Evolutionary conservation across 2,797 vertebrate species (phyloP).

Genomic region (Peromyscus attwateri): DNA sequence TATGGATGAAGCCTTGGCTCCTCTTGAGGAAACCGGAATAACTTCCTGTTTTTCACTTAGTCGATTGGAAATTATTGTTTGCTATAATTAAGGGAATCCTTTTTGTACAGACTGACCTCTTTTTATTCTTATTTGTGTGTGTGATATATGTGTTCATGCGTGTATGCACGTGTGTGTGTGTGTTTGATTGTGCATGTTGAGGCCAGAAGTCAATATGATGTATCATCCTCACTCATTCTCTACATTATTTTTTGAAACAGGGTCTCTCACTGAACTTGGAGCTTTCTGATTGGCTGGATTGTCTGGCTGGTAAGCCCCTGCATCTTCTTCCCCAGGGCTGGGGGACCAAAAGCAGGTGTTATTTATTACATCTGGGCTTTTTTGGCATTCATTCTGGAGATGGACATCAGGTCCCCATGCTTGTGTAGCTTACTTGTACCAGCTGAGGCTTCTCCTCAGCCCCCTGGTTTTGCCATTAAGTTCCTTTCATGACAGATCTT

Average conservation of each 20-base stretch:
- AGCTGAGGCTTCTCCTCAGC: not conserved
- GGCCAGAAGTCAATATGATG: not conserved
- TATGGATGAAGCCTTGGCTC: not conserved
- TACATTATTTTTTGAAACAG: not conserved
- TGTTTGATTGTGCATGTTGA: not conserved
- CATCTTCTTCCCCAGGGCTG: not conserved
- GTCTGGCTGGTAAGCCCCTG: fast-evolving
- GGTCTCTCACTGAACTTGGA: not conserved
- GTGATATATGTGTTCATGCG: not conserved
- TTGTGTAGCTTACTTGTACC: not conserved
- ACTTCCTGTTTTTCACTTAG: slow-evolving; percentile 13
- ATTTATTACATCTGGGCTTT: not conserved
- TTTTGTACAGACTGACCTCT: not conserved
- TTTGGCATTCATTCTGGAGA: not conserved
- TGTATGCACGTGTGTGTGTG: not conserved
- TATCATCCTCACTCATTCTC: not conserved
- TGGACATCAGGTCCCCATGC: not conserved
- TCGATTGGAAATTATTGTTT: not conserved
- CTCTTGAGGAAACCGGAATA: not conserved
- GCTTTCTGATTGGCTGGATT: not conserved
- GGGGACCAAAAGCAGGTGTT: not conserved
- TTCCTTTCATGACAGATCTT: not conserved
- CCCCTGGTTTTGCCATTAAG: not conserved
- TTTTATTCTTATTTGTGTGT: not conserved
- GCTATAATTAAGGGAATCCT: not conserved